Evolutionary conservation across 2,888 invertebrate species (phyloP).

Genomic region (Acanthococcus lagerstroemiae): DNA sequence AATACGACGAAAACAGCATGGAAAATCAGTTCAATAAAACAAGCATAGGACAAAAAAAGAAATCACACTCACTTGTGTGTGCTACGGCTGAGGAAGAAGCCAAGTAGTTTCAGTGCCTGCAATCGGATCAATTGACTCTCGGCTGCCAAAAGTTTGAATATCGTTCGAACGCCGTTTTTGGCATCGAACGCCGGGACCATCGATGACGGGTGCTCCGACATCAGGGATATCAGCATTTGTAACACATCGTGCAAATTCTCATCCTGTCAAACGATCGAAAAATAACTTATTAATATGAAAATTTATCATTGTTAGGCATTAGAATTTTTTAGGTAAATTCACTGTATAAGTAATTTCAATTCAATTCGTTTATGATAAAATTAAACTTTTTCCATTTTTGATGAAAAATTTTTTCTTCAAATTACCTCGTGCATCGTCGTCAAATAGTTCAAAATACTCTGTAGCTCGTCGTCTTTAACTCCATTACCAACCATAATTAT

Average conservation of each 20-base stretch:
- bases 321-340: too few species aligned
- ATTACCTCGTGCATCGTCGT: too few species aligned
- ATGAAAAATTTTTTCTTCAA: too few species aligned
- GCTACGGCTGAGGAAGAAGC: slow-evolving; percentile 94
- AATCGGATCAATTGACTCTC: slow-evolving; percentile 92
- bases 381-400: too few species aligned
- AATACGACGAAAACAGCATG: neutral
- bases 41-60: too few species aligned
- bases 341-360: too few species aligned
- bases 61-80: slow-evolving; percentile 94
- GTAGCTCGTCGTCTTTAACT: slow-evolving; percentile 96
- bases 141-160: slow-evolving; percentile 92
- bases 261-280: slow-evolving; percentile 52
- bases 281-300: too few species aligned
- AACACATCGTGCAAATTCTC: slow-evolving; percentile 97
- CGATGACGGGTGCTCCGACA: slow-evolving; percentile 97
- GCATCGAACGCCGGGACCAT: slow-evolving; percentile 99
- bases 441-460: slow-evolving; percentile 94
- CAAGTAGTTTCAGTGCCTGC: slow-evolving; percentile 90
- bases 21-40: too few species aligned
- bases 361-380: too few species aligned
- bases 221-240: slow-evolving; percentile 89
- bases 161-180: slow-evolving; percentile 89
- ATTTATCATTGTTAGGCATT: too few species aligned
- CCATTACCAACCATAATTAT: slow-evolving; percentile 94